Evolutionary conservation across 2,888 invertebrate species (phyloP).

Genomic region (Drosophila paracracens): DNA sequence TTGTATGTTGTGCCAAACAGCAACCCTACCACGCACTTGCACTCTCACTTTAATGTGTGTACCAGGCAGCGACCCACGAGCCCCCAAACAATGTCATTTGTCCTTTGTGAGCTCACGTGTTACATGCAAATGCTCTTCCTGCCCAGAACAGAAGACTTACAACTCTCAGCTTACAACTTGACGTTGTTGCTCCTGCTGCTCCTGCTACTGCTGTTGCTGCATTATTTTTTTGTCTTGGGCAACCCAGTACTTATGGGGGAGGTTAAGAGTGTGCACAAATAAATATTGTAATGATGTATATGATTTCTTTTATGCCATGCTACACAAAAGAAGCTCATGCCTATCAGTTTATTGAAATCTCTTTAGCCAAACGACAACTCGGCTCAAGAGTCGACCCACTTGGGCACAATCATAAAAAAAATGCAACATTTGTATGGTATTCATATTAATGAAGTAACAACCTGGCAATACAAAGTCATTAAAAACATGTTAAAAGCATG

Average conservation of each 20-base stretch:
- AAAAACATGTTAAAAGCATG: constrained; percentile 70
- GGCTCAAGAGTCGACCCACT: constrained; percentile 56
- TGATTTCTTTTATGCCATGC: constrained; percentile 66
- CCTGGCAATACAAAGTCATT: constrained; percentile 68
- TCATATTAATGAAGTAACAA: constrained; percentile 75
- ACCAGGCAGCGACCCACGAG: constrained; percentile 61
- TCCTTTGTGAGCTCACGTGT: constrained; percentile 77
- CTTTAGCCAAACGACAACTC: constrained; percentile 60
- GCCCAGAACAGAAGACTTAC: constrained; percentile 51
- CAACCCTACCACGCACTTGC: constrained; percentile 58
- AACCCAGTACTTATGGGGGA: constrained; percentile 26
- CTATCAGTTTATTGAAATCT: constrained; percentile 76
- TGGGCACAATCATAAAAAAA: constrained; percentile 46
- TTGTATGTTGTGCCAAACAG: constrained; percentile 38
- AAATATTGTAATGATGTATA: constrained; percentile 80
- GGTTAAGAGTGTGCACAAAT: constrained; percentile 68
- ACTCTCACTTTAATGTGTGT: constrained; percentile 79
- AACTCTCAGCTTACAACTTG: constrained; percentile 52
- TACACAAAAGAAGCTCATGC: constrained; percentile 55
- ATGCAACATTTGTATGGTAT: constrained; percentile 65
- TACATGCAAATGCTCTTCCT: constrained; percentile 78
- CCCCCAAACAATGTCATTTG: constrained; percentile 77
- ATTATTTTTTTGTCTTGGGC: constrained; percentile 46
- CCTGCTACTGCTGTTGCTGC: constrained; percentile 27
- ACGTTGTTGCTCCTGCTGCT: constrained; percentile 28